Base-by-base conservation (phyloP, 2,797 vertebrate species). In the Rhincodon typus region DNA sequence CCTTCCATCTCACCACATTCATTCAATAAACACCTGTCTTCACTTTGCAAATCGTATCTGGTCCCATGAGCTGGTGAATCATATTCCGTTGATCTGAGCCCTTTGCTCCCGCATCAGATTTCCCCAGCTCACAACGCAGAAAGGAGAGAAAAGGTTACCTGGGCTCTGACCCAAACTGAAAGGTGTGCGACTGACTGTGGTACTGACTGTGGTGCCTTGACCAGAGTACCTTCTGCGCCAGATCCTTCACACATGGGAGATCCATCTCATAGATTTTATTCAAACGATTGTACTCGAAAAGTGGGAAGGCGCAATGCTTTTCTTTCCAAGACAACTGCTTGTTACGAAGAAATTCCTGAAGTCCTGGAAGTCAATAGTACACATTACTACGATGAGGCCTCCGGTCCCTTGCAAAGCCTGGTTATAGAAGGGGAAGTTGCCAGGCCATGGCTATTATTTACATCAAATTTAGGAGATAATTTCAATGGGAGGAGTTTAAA, bases 321-420 rank as follows among this genome's bases (percentile, higher is more conserved):
- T 95, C 94, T 25, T 17, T 57, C 70, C 94, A 46, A 53, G 94
- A 27, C 13, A 95, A 95, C 3, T 42, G 67, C 50, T 70, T 72
- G 30, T 30, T 53, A 95, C 46, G 69, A 77, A 34, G 15, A 3
- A 95, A 72, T 17, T 95, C 70, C 94, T 7, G 25, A 46, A 95
- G 25, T 57, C 94, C 94, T 95, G 72, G 50, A 95, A 95, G 94
- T 95, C 70, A 95, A 95, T 46, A 77, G 27, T 77, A 95, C 42
- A 95, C 0, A 50, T 95, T 53, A 95, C 70, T 95, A 50, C 53
- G 70, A 30, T 25, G 27, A 15, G 69, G 34, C 62, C 34, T 34
- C 2, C 67, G 5, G 4, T 1, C 3, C 1, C 21, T n/a, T 69
- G 90, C 38, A 42, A 17, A n/a, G 34, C 15, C n/a, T 38, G 3